Base-by-base conservation (phyloP, 2,113 vertebrate genomes). In the Bubo blakistoni region DNA sequence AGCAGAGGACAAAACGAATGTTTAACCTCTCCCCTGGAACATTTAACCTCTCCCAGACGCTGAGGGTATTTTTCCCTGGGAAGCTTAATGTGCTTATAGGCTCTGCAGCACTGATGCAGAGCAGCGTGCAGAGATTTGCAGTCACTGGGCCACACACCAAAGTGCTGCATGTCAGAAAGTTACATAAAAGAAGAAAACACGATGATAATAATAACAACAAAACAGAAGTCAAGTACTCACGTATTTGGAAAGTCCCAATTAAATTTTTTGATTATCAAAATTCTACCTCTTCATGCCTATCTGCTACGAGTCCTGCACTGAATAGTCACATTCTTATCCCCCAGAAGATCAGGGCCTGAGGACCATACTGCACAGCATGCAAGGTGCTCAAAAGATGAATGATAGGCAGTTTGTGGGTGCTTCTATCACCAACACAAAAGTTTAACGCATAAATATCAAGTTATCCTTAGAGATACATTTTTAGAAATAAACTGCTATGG, bases 11-110 rank as follows among this genome's bases (percentile, higher is more conserved):
- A 97, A 94, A 96, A 89, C 21, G 2, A 96, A 96, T 76, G 90
- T 89, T 96, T 96, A 96, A 93, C 95, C 94, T 94, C 94, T 85
- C 78, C 87, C 81, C 74, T 79, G 84, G 84, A 97, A 90, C 73
- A 82, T 87, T 94, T 95, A 96, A 96, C 96, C 94, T 96, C 93
- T 91, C 78, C 89, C 91, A 94, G 89, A 95, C 89, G 93, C 91
- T 79, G 72, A 87, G 36, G 65, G 77, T 96, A 84, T 82, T 94
- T 92, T 91, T 92, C 47, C 88, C 58, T n/a, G 44, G 65, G 83
- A 95, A 94, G 88, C 34, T 78, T 89, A 94, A 96, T 27, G 16
- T 92, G 86, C 92, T 92, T 81, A 94, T 4, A 82, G 54, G 77
- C 92, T 94, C 81, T 0, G 7, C 83, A 84, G 80, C 44, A 52